A percentile compares a stretch with the other conserved stretches of the same genome.
Evolutionary conservation across 2,888 invertebrate genomes (phyloP).

Genomic region (Prenolepis imparis): DNA sequence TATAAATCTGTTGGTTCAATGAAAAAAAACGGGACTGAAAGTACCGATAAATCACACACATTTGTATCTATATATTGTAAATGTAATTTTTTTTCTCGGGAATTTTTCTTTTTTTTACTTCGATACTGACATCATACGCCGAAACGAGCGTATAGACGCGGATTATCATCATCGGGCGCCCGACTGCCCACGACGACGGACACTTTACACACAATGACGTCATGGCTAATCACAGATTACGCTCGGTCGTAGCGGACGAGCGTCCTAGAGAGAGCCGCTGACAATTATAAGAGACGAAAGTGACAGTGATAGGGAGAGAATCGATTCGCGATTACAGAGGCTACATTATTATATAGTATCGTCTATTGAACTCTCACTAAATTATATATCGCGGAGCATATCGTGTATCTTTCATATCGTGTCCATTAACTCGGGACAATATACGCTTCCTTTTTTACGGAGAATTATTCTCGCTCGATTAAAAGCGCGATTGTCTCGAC

Average conservation of each 20-base stretch:
- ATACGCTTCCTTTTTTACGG: too few relatives aligned
- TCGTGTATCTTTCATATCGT: too few relatives aligned
- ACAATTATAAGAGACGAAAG: slow-evolving; percentile 28
- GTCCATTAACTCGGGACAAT: not conserved
- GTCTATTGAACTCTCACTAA: not conserved
- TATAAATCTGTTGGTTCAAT: not conserved
- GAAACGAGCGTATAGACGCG: slow-evolving; percentile 20
- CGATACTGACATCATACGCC: slow-evolving; percentile 34
- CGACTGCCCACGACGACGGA: slow-evolving; percentile 24
- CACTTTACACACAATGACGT: slow-evolving; percentile 52
- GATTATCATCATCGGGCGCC: not conserved
- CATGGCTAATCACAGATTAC: slow-evolving; percentile 47
- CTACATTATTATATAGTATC: not conserved
- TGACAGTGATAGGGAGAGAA: not conserved
- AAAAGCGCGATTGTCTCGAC: too few relatives aligned
- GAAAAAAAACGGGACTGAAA: not conserved
- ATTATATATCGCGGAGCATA: too few relatives aligned
- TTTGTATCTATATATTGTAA: not conserved
- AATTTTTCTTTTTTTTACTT: not conserved
- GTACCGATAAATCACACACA: too few relatives aligned
- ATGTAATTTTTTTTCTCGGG: not conserved
- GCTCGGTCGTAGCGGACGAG: slow-evolving; percentile 28
- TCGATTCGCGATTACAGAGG: not conserved
- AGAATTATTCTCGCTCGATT: too few relatives aligned
- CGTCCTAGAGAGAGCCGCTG: slow-evolving; percentile 18